These are phyloP conservation scores for Drosophila rufa DNA, from an alignment of 1,140 invertebrate species.

Conservation along the genomic window DNA sequence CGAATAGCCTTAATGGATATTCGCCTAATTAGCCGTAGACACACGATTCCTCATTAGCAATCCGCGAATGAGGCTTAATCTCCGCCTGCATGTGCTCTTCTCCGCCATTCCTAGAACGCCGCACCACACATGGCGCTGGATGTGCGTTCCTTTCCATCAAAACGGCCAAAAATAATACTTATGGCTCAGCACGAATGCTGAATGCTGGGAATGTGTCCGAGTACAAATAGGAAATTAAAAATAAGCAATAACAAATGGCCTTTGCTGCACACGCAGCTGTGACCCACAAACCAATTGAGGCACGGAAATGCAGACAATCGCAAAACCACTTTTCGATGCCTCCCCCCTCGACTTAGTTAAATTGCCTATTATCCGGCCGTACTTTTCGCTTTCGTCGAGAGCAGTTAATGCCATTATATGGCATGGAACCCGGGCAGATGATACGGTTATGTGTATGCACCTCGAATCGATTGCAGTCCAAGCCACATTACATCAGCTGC, in stretches of 20 bases:
- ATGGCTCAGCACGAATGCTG: slow-evolving; percentile 34
- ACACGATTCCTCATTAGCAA: slow-evolving; percentile 59
- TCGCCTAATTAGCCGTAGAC: slow-evolving; percentile 70
- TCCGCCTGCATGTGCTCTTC: slow-evolving; percentile 47
- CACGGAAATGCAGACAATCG: slow-evolving; percentile 25
- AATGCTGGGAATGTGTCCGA: slow-evolving; percentile 37
- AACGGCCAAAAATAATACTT: slow-evolving; percentile 27
- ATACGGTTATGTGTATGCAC: slow-evolving; percentile 42
- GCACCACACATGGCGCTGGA: slow-evolving; percentile 34
- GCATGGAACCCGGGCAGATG: slow-evolving; percentile 11
- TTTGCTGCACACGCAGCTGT: slow-evolving; percentile 50
- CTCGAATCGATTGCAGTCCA: slow-evolving; percentile 35
- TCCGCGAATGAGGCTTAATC: slow-evolving; percentile 29
- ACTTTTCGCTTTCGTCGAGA: slow-evolving; percentile 36
- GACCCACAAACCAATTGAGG: slow-evolving; percentile 48
- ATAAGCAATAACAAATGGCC: slow-evolving; percentile 25
- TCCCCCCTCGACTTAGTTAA: background rate
- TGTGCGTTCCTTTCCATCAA: slow-evolving; percentile 55
- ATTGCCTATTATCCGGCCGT: slow-evolving; percentile 27
- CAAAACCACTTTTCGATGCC: slow-evolving; percentile 28
- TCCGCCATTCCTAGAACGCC: slow-evolving; percentile 8
- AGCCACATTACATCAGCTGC: slow-evolving; percentile 39
- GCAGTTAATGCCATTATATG: slow-evolving; percentile 31
- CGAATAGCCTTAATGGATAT: slow-evolving; percentile 66
- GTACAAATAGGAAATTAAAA: background rate